Evolutionary conservation across 2,888 invertebrate genomes (phyloP).

Genomic region (Polymixis flavicincta): DNA sequence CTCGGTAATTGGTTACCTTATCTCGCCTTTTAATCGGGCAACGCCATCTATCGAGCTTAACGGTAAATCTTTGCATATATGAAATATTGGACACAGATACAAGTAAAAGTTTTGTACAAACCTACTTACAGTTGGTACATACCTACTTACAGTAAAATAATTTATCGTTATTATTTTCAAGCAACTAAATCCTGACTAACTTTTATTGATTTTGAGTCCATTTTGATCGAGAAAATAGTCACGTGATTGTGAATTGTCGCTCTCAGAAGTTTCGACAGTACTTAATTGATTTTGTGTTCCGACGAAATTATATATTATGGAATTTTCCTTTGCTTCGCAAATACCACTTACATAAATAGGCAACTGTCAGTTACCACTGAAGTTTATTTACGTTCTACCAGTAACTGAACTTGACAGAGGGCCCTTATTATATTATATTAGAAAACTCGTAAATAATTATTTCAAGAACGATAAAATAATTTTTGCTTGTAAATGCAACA

Average conservation of each 20-base stretch:
- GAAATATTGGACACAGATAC: too few species aligned
- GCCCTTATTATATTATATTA: not conserved
- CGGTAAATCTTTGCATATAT: too few species aligned
- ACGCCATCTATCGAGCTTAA: too few species aligned
- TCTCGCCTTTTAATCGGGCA: too few species aligned
- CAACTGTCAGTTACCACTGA: slow-evolving; percentile 31
- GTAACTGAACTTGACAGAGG: slow-evolving; percentile 15
- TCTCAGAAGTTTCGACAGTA: slow-evolving; percentile 24
- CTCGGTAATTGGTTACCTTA: too few species aligned
- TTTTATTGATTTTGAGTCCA: not conserved
- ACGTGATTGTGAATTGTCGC: not conserved
- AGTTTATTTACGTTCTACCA: slow-evolving; percentile 21
- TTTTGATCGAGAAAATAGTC: slow-evolving; percentile 14
- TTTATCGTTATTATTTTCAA: not conserved
- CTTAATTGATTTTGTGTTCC: slow-evolving; percentile 28
- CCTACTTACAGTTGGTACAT: too few species aligned
- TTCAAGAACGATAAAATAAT: not conserved
- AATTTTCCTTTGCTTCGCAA: slow-evolving; percentile 24
- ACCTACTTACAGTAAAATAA: too few species aligned
- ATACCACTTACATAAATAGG: slow-evolving; percentile 17
- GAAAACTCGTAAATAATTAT: slow-evolving; percentile 1
- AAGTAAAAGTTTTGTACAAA: too few species aligned
- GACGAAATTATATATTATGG: slow-evolving; percentile 1
- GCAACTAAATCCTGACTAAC: not conserved
- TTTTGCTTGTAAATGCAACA: not conserved